Evolutionary conservation across 2,113 vertebrate species (phyloP).

Genomic region (Lasiurus cinereus): DNA sequence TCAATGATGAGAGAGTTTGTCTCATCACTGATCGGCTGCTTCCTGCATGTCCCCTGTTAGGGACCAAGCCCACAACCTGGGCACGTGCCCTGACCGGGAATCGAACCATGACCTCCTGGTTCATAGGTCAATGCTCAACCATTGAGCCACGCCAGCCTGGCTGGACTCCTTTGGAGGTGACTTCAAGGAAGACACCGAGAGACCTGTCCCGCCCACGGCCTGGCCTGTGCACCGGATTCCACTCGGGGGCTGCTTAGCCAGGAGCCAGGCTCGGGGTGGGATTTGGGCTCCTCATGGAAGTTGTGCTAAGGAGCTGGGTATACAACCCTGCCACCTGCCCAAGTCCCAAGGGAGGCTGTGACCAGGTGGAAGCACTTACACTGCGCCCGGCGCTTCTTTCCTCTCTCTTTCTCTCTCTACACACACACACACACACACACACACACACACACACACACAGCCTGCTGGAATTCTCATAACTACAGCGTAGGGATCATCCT

Average conservation of each 20-base stretch:
- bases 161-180: background rate
- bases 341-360: background rate
- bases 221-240: background rate
- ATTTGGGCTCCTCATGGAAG: background rate
- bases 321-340: background rate
- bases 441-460: background rate
- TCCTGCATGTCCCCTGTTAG: too few species aligned
- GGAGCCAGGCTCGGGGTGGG: background rate
- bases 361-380: background rate
- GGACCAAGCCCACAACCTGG: too few species aligned
- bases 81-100: too few species aligned
- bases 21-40: too few species aligned
- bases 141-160: too few species aligned
- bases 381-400: background rate
- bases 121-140: too few species aligned
- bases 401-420: too few species aligned
- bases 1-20: too few species aligned
- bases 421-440: background rate
- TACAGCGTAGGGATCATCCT: background rate
- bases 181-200: background rate
- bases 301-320: background rate
- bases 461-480: background rate
- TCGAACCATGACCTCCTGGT: too few species aligned
- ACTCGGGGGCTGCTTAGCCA: background rate
- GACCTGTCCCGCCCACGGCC: background rate